Conservation (phyloP, 2,797 vertebrate species). For the Carapus acus region DNA sequence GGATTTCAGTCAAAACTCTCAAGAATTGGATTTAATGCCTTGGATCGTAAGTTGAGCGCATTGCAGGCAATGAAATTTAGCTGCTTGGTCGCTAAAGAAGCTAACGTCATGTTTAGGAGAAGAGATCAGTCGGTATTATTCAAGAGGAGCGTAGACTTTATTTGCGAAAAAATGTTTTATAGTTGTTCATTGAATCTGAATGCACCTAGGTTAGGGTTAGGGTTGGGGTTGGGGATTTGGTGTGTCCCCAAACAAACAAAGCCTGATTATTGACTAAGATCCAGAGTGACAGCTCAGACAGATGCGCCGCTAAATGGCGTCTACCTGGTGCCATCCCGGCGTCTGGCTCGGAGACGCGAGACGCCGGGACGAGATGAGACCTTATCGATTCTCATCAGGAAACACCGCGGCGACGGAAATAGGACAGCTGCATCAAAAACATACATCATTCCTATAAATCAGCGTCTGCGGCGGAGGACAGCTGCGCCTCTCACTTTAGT, state of each 20-base stretch:
- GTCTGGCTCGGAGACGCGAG: not conserved
- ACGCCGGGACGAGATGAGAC: not conserved
- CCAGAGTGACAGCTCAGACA: not conserved
- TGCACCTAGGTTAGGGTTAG: too few relatives aligned
- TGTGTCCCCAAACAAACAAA: too few relatives aligned
- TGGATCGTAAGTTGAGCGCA: too few relatives aligned
- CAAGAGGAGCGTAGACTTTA: too few relatives aligned
- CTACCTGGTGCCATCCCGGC: not conserved
- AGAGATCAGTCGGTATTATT: too few relatives aligned
- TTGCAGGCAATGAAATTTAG: too few relatives aligned
- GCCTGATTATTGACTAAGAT: too few relatives aligned
- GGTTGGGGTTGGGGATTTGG: too few relatives aligned
- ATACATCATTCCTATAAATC: too few relatives aligned
- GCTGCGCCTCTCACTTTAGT: constrained; percentile 1
- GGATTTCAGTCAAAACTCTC: not conserved
- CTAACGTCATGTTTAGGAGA: not conserved
- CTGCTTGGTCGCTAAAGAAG: not conserved
- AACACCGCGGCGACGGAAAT: not conserved
- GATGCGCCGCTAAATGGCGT: not conserved
- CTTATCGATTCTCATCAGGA: not conserved
- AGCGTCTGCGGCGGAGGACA: not conserved
- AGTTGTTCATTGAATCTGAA: not conserved
- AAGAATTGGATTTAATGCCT: not conserved
- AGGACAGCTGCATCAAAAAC: not conserved
- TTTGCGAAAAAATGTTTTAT: not conserved